Evolutionary conservation across 2,113 vertebrate genomes (phyloP).

Genomic region (Euleptes europaea): DNA sequence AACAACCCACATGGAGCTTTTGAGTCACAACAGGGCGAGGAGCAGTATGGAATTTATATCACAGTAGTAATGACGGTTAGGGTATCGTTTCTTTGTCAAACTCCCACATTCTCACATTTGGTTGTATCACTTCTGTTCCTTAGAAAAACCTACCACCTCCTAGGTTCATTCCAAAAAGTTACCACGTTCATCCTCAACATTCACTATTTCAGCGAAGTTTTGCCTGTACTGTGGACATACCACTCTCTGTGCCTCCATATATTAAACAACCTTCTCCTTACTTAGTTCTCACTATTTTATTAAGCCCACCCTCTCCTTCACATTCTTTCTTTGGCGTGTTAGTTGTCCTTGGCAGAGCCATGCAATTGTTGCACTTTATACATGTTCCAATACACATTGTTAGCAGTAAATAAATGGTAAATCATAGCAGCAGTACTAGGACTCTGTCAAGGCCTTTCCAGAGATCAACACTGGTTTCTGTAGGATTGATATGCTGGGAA

Average conservation of each 20-base stretch:
- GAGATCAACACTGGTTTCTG: no score
- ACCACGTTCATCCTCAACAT: no score
- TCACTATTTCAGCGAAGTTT: no score
- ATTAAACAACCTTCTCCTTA: not conserved
- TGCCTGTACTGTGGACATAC: no score
- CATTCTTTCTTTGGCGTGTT: not conserved
- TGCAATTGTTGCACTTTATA: not conserved
- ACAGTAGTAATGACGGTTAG: constrained; percentile 21
- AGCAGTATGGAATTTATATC: not conserved
- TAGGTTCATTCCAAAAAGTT: no score
- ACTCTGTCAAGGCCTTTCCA: not conserved
- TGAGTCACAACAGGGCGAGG: not conserved
- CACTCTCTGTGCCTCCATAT: no score
- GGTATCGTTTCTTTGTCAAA: no score
- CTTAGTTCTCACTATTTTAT: not conserved
- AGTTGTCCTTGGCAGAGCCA: not conserved
- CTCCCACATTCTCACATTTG: no score
- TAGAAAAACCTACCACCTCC: no score
- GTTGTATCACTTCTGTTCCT: no score
- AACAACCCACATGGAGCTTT: not conserved
- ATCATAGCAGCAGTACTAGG: not conserved
- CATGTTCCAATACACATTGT: not conserved
- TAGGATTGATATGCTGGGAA: no score
- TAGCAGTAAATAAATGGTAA: not conserved
- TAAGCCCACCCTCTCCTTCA: not conserved